Percentiles rank a stretch among this genome's conserved stretches.
Evolutionary conservation across 2,888 invertebrate species (phyloP).

Genomic region (Argyresthia goedartella): DNA sequence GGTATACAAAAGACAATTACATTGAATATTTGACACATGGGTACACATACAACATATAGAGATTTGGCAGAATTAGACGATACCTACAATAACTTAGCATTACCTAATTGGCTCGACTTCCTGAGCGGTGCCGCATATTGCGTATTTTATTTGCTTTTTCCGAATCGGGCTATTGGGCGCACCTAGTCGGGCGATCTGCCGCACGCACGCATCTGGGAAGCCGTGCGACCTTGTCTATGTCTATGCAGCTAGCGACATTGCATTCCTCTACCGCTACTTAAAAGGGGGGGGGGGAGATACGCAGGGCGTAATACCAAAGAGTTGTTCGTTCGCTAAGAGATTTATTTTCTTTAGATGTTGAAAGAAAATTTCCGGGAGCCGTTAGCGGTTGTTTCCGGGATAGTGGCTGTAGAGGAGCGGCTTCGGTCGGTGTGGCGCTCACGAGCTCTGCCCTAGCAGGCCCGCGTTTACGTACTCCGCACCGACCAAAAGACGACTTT

Average conservation of each 20-base stretch:
- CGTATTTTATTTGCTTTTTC: slow-evolving; percentile 31
- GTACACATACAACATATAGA: slow-evolving; percentile 51
- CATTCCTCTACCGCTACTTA: slow-evolving; percentile 52
- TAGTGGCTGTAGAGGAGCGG: slow-evolving; percentile 28
- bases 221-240: slow-evolving; percentile 36
- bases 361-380: slow-evolving; percentile 53
- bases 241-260: slow-evolving; percentile 48
- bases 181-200: slow-evolving; percentile 56
- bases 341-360: slow-evolving; percentile 49
- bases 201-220: slow-evolving; percentile 63
- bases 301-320: slow-evolving; percentile 54
- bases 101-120: slow-evolving; percentile 54
- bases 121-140: slow-evolving; percentile 62
- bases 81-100: slow-evolving; percentile 37
- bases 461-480: slow-evolving; percentile 72
- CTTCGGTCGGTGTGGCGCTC: slow-evolving; percentile 24
- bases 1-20: slow-evolving; percentile 42
- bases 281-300: slow-evolving; percentile 28
- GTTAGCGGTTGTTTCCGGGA: slow-evolving; percentile 50
- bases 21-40: slow-evolving; percentile 60
- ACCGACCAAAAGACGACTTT: slow-evolving; percentile 74
- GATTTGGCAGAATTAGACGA: slow-evolving; percentile 39
- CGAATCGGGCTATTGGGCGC: slow-evolving; percentile 64
- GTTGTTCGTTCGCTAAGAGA: slow-evolving; percentile 53
- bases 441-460: slow-evolving; percentile 66